Conservation (phyloP, 37 sponge, comb jelly and placozoan species). For the Trichoplax adhaerens region DNA sequence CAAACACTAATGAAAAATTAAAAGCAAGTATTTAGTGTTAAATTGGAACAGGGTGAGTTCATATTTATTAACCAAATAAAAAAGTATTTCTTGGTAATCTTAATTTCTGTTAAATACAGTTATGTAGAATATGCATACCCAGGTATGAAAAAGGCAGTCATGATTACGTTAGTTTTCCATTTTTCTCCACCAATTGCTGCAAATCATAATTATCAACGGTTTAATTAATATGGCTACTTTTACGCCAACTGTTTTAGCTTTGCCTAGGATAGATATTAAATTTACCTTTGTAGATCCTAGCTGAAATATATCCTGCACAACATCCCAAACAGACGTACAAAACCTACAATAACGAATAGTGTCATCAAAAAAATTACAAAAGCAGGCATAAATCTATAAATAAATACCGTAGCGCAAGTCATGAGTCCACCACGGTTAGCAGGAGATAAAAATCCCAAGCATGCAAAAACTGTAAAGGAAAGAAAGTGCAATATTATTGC, state of each 20-base stretch:
- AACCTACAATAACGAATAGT: neutral
- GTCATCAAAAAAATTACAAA: neutral
- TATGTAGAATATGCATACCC: slow-evolving; percentile 21
- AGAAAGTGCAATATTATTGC: neutral
- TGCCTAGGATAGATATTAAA: neutral
- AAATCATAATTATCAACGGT: neutral
- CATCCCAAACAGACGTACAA: slow-evolving; percentile 74
- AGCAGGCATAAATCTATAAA: neutral
- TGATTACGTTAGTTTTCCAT: slow-evolving; percentile 77
- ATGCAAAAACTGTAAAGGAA: slow-evolving; percentile 50
- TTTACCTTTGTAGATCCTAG: slow-evolving; percentile 90
- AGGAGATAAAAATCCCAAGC: slow-evolving; percentile 94
- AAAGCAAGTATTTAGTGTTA: neutral
- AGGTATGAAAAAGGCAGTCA: slow-evolving; percentile 71
- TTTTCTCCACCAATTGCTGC: slow-evolving; percentile 83
- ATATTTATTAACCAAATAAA: neutral
- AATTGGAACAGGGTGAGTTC: neutral
- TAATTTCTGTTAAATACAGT: neutral
- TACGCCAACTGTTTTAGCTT: neutral
- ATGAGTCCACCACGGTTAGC: slow-evolving; percentile 89
- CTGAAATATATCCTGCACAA: slow-evolving; percentile 77
- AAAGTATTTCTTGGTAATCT: neutral
- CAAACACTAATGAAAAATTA: slow-evolving; percentile 21
- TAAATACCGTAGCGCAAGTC: slow-evolving; percentile 66
- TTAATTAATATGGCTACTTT: no score